A percentile compares a stretch with the other conserved stretches of the same genome.
These are phyloP conservation scores for Agelastica alni DNA, from an alignment of 2,888 invertebrate species.

Conservation along the genomic window DNA sequence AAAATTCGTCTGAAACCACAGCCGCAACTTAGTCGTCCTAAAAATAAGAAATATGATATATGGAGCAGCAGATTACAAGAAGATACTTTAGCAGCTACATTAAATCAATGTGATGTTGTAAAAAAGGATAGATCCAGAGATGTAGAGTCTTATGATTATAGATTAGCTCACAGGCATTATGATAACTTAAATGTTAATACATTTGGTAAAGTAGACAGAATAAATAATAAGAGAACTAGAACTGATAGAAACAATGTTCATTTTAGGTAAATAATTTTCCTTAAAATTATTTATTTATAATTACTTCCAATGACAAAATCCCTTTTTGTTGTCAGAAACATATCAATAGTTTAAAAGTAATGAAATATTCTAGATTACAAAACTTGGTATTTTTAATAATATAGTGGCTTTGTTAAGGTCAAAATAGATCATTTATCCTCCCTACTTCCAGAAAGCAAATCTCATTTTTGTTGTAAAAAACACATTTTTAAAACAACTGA, in stretches of 20 bases:
- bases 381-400: too few species aligned
- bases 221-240: slow-evolving; percentile 63
- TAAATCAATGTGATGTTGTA: slow-evolving; percentile 75
- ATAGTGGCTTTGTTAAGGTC: too few species aligned
- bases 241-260: slow-evolving; percentile 64
- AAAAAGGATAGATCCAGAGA: slow-evolving; percentile 67
- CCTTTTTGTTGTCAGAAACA: too few species aligned
- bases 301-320: too few species aligned
- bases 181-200: slow-evolving; percentile 54
- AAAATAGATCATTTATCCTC: too few species aligned
- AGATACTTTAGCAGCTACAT: slow-evolving; percentile 76
- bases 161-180: slow-evolving; percentile 55
- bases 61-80: slow-evolving; percentile 77
- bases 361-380: too few species aligned
- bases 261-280: slow-evolving; percentile 35
- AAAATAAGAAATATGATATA: slow-evolving; percentile 74
- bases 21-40: slow-evolving; percentile 51
- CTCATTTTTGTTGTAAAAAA: too few species aligned
- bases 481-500: too few species aligned
- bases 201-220: slow-evolving; percentile 30
- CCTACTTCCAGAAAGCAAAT: too few species aligned
- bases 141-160: slow-evolving; percentile 80
- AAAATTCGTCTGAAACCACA: slow-evolving; percentile 59
- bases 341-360: too few species aligned
- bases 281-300: not conserved